Evolutionary conservation across 23 tunicate species (phyloP).

Genomic region (Diplosoma virens): DNA sequence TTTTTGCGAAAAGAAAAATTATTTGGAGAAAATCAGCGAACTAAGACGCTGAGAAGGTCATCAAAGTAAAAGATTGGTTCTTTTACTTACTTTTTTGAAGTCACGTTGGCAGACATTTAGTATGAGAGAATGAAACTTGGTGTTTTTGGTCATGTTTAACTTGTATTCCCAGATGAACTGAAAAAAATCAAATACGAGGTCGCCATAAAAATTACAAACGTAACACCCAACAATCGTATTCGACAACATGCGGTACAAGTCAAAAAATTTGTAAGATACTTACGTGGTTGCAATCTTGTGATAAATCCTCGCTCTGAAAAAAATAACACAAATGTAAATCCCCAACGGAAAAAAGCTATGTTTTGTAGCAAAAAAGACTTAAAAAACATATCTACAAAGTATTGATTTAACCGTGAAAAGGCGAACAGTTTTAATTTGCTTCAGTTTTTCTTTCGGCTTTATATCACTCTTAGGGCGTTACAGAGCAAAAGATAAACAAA

Average conservation of each 20-base stretch:
- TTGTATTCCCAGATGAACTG: constrained; percentile 60
- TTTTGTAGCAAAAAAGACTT: background rate
- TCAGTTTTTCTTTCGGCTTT: no score
- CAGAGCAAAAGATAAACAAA: no score
- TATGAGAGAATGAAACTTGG: constrained; percentile 45
- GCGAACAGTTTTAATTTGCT: no score
- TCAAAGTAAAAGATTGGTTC: no score
- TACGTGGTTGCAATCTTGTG: constrained; percentile 35
- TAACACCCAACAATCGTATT: background rate
- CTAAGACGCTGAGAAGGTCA: no score
- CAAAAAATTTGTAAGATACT: background rate
- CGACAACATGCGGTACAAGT: no score
- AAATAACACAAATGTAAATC: background rate
- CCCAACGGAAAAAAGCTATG: background rate
- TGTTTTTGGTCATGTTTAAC: constrained; percentile 46
- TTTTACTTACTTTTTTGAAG: constrained; percentile 19
- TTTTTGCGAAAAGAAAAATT: no score
- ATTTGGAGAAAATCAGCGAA: no score
- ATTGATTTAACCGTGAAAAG: no score
- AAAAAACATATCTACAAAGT: no score
- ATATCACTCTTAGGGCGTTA: no score
- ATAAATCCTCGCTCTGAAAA: constrained; percentile 42
- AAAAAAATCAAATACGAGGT: background rate
- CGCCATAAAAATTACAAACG: background rate
- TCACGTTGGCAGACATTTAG: constrained; percentile 28